Percentiles rank a stretch among this genome's conserved stretches.
phyloP scores from a whole-genome alignment of 2,888 invertebrate species.

The Copidosoma aretas region DNA sequence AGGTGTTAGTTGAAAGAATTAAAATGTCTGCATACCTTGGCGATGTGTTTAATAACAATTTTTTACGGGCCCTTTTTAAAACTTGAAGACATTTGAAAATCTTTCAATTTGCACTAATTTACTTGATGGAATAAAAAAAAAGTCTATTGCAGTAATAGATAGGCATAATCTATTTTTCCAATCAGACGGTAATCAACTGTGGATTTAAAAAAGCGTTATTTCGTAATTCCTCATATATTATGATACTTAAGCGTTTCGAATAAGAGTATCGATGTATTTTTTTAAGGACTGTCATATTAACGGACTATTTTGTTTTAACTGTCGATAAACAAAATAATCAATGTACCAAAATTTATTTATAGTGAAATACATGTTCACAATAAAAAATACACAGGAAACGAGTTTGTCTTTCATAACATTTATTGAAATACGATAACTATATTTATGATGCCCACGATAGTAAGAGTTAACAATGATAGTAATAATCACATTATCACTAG shows the following conservation, averaged over 20 bases:
- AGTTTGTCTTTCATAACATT: constrained; percentile 41
- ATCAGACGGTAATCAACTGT: constrained; percentile 7
- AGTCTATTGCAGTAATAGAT: neutral
- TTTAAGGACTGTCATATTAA: too few relatives aligned
- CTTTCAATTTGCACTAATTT: constrained; percentile 6
- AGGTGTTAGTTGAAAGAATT: constrained; percentile 18
- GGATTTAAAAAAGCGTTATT: neutral
- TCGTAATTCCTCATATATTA: too few relatives aligned
- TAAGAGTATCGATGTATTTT: too few relatives aligned
- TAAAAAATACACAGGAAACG: constrained; percentile 17
- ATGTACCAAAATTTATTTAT: constrained; percentile 7
- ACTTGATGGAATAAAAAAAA: constrained; percentile 9
- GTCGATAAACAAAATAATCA: neutral
- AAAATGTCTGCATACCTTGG: constrained; percentile 12
- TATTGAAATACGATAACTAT: constrained; percentile 43
- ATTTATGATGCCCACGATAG: constrained; percentile 40
- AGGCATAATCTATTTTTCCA: constrained; percentile 2
- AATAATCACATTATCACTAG: constrained; percentile 40
- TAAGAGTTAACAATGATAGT: constrained; percentile 43
- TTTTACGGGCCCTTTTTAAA: constrained; percentile 5
- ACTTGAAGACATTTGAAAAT: constrained; percentile 2
- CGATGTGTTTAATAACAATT: constrained; percentile 16
- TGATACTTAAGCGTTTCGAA: too few relatives aligned
- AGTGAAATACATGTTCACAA: neutral
- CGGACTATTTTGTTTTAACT: too few relatives aligned